These are phyloP conservation scores for Lates japonicus DNA, from an alignment of 2,797 vertebrate species.

Conservation along the genomic window DNA sequence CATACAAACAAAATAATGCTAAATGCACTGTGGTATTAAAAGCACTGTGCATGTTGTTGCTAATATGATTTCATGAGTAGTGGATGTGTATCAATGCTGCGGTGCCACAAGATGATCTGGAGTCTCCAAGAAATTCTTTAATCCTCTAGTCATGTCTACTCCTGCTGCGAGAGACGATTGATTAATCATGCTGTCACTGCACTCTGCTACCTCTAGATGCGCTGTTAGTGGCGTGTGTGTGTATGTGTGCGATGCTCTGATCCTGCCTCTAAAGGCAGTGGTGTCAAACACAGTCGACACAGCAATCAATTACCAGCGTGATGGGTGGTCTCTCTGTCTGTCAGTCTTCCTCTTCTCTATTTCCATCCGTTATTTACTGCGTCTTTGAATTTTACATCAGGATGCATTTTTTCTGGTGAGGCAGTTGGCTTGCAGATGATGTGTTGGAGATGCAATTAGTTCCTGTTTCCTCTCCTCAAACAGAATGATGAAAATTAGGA, in stretches of 20 bases:
- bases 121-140: slow-evolving; percentile 60
- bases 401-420: background rate
- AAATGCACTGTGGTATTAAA: background rate
- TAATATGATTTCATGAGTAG: background rate
- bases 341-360: slow-evolving; percentile 14
- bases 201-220: slow-evolving; percentile 54
- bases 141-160: slow-evolving; percentile 64
- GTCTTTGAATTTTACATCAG: slow-evolving; percentile 20
- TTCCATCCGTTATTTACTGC: background rate
- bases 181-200: slow-evolving; percentile 75
- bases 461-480: slow-evolving; percentile 1
- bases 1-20: too few relatives aligned
- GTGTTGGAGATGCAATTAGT: slow-evolving; percentile 6
- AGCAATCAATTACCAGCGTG: slow-evolving; percentile 59
- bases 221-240: background rate
- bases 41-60: background rate
- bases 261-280: slow-evolving; percentile 52
- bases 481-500: background rate
- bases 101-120: slow-evolving; percentile 28
- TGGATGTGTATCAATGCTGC: slow-evolving; percentile 24
- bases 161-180: slow-evolving; percentile 67
- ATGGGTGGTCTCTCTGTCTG: slow-evolving; percentile 59
- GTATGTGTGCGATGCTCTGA: slow-evolving; percentile 37
- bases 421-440: background rate
- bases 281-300: slow-evolving; percentile 67